Evolutionary conservation across 2,888 invertebrate genomes (phyloP), one percentile per base, ranked within the genome.

Genomic region (Clepsis dumicolana): DNA sequence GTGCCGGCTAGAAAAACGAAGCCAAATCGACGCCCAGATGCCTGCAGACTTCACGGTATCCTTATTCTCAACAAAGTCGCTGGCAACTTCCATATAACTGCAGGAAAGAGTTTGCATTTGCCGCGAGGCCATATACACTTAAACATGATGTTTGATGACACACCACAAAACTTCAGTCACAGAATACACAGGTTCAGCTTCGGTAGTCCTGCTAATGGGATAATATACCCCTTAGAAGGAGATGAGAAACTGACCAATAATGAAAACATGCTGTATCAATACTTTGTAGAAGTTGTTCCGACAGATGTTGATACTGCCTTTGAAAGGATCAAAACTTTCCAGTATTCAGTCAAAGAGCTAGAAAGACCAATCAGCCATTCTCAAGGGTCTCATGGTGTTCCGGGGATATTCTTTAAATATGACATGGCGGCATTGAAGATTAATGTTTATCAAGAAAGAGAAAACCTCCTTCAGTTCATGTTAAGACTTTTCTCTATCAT

Each of bases 221-320:
- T 98, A 72, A 96, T 99, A 71, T 98, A 99, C 88, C 99, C 99
- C 0, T 90, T 99, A 67, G 99, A 99, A 92, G 99, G 98, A 12
- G 99, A 98, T 86, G 98, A 99, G 84, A 96, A 97, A 84, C 94
- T 98, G 63, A 95, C 98, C 1, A 96, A 94, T 73, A 86, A 92
- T 25, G 89, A 90, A 73, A 96, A 95, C 85, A 96, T 97, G 89
- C 85, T 98, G 54, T 98, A 95, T 85, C 98, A 99, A 82, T 99
- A 99, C 92, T 99, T 98, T 81, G 94, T 99, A 60, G 98, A 99
- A 93, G 97, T 99, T 16, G 99, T 99, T 0, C 98, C 99, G 0
- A 99, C 99, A 0, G 97, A 97, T 82, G 97, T 99, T n/a, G 95
- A 96, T 73, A 97, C 97, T 3, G 94, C 96, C 50, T 94, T 97